Evolutionary conservation across 2,888 invertebrate genomes (phyloP).

Genomic region (Hermaeophaga mercurialis): DNA sequence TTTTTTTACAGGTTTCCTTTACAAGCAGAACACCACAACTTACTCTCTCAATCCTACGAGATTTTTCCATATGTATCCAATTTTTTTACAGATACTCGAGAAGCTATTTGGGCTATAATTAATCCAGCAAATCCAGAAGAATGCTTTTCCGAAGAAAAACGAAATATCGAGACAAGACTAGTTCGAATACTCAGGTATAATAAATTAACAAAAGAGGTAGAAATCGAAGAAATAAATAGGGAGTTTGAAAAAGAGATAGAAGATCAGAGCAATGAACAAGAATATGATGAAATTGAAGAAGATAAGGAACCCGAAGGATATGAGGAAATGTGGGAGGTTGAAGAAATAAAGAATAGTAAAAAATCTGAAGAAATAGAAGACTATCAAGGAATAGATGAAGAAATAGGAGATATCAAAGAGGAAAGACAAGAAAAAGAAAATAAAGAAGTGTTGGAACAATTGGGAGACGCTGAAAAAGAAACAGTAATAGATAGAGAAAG

Average conservation of each 20-base stretch:
- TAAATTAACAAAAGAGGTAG: constrained; percentile 34
- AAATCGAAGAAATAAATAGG: background rate
- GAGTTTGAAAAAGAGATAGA: background rate
- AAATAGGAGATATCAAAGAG: too few relatives aligned
- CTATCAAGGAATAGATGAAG: too few relatives aligned
- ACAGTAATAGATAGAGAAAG: too few relatives aligned
- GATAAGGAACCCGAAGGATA: too few relatives aligned
- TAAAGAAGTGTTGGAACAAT: too few relatives aligned
- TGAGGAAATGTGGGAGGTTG: too few relatives aligned
- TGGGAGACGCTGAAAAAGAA: too few relatives aligned
- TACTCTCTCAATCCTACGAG: constrained; percentile 51
- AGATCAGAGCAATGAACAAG: background rate
- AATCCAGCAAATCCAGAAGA: constrained; percentile 43
- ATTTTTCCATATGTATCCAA: constrained; percentile 50
- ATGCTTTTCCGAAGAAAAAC: constrained; percentile 33
- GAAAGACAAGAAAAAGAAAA: too few relatives aligned
- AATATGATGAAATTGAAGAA: too few relatives aligned
- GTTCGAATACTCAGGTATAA: constrained; percentile 44
- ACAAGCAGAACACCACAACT: constrained; percentile 50
- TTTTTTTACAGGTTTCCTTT: constrained; percentile 49
- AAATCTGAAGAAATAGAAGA: too few relatives aligned
- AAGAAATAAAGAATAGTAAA: too few relatives aligned
- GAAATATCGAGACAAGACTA: constrained; percentile 24
- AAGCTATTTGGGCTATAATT: constrained; percentile 50
- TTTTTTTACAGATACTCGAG: constrained; percentile 48